These are phyloP conservation scores for Pegea sp. DNA, from an alignment of 23 tunicate genomes.

Conservation along the genomic window DNA sequence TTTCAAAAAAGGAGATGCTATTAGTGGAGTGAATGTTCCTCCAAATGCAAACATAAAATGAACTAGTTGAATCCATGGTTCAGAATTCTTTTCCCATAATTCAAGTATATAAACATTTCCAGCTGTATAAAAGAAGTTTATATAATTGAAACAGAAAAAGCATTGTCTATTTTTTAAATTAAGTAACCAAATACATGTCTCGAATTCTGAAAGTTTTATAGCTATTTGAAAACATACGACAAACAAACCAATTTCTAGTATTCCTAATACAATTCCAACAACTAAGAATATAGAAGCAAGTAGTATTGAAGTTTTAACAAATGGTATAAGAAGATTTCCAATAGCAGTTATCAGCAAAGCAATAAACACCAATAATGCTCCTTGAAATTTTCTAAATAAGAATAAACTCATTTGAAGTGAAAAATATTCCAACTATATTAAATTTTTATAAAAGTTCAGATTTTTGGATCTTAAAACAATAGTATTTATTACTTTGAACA, in stretches of 20 bases:
- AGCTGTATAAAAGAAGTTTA: neutral
- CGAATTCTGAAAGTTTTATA: no score
- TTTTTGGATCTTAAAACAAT: no score
- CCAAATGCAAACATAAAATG: constrained; percentile 21
- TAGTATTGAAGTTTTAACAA: neutral
- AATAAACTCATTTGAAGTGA: no score
- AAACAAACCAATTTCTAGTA: constrained; percentile 9
- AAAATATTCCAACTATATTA: no score
- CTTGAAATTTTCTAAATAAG: constrained; percentile 5
- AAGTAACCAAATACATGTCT: no score
- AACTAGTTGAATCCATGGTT: constrained; percentile 12
- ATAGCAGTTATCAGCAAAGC: constrained; percentile 9
- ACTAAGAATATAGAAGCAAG: constrained; percentile 1
- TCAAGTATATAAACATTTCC: constrained; percentile 14
- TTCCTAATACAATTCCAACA: constrained; percentile 9
- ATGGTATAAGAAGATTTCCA: constrained; percentile 9
- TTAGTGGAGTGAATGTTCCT: constrained; percentile 5
- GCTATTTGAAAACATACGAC: no score
- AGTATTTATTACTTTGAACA: no score
- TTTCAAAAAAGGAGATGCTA: constrained; percentile 11
- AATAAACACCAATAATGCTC: constrained; percentile 1
- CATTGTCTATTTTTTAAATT: neutral
- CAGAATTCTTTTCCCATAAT: constrained; percentile 10
- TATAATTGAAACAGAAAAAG: neutral
- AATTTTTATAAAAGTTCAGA: no score